Evolutionary conservation across 1,140 invertebrate species (phyloP).

Genomic region (Drosophila leontia): DNA sequence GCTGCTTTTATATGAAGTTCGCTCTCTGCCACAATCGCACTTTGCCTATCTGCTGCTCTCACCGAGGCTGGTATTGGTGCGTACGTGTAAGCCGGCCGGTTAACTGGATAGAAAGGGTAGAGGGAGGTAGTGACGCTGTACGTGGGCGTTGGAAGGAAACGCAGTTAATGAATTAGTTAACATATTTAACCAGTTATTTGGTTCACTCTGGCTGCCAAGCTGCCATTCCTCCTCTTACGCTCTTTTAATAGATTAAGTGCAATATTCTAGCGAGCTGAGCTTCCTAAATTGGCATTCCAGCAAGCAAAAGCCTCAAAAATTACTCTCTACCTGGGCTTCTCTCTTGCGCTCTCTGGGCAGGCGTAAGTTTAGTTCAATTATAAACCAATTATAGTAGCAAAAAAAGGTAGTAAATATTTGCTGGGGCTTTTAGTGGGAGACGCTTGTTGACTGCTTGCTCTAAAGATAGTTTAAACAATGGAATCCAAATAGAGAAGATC

Average conservation of each 20-base stretch:
- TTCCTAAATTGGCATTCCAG: conserved; percentile 34
- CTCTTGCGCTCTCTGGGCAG: conserved; percentile 6
- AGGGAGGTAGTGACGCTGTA: not conserved
- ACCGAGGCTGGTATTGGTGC: not conserved
- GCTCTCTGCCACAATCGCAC: conserved; percentile 23
- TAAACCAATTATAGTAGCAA: conserved; percentile 64
- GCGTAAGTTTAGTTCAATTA: conserved; percentile 58
- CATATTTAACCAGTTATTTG: conserved; percentile 41
- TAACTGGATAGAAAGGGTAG: conserved; percentile 2
- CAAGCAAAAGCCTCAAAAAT: conserved; percentile 6
- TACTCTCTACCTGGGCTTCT: conserved; percentile 3
- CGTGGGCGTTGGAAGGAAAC: conserved; percentile 45
- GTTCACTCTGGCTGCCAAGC: conserved; percentile 4
- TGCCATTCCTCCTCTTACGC: not conserved
- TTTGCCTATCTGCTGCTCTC: conserved; percentile 12
- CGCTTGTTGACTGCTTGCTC: conserved; percentile 32
- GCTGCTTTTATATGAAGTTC: conserved; percentile 58
- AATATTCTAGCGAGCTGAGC: conserved; percentile 11
- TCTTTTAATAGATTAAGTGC: conserved; percentile 8
- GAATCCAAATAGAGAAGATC: conserved; percentile 15
- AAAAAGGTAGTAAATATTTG: conserved; percentile 61
- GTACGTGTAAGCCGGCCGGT: conserved; percentile 38
- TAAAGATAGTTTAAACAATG: conserved; percentile 55
- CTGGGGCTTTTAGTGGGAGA: conserved; percentile 57
- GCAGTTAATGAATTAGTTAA: conserved; percentile 46